Base-by-base conservation (phyloP, 35 echinoderm and acorn worm species). In the Lytechinus pictus region DNA sequence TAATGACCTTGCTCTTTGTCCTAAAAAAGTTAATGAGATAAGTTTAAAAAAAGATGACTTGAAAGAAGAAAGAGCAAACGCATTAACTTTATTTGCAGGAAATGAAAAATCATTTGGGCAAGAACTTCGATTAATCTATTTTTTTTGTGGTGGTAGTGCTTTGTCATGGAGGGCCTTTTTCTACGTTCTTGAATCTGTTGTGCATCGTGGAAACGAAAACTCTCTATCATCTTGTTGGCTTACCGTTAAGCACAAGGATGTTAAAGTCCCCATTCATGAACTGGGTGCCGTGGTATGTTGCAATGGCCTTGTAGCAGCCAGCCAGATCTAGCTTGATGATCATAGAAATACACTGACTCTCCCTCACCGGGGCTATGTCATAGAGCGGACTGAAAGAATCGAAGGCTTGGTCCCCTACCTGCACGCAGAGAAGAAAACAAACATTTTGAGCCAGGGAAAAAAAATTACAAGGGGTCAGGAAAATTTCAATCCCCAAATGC, bases 191-290 rank as follows among this genome's bases (percentile, higher is more conserved):
- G 33, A 44, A 44, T 44, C 2, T 1, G 33, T 44, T 44, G 33
- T 44, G 2, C 33, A 2, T 44, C 33, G 2, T 44, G 2, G 33
- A 44, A 44, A 1, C 33, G 33, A 44, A 44, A 44, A 44, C 33
- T 44, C 33, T 44, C 33, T n/a, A 79, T 79, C 21, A 54, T 89
- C 87, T 89, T 90, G 8, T 90, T 13, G 8, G 96, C 97, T 97
- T 16, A 97, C 98, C 96, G 95, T 54, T 96, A 5, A 99, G 91
- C 28, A 99, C 98, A 28, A 99, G 91, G 92, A 99, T 97, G 92
- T 95, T 99, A 52, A 99, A 99, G n/a, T 96, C 97, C 51, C 98
- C 98, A 97, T 99, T 98, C 53, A 92, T 96, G 57, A 99, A 93
- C 54, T 89, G 90, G 4, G 89, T 86, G 10, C 88, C 96, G 90